Base-by-base conservation (phyloP, 2,797 vertebrate genomes). In the Pampus argenteus region DNA sequence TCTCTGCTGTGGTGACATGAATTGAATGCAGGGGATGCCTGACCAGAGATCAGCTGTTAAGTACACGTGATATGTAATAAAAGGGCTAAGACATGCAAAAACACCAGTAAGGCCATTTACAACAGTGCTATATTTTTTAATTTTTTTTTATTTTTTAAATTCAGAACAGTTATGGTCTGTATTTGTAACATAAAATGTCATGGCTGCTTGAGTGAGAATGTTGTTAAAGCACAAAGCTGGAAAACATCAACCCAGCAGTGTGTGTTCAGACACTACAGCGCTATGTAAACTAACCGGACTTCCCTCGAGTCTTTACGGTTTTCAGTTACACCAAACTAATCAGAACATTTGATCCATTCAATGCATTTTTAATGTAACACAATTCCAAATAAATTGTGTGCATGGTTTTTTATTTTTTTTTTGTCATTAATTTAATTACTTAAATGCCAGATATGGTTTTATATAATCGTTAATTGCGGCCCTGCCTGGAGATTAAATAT, bases 61-160 rank as follows among this genome's bases (percentile, higher is more conserved):
- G 1, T 17, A 7, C 34, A 36, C 38, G 4, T 31, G 9, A 50
- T 4, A 2, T 57, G 26, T 22, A 26, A 31, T 23, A 0, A 9
- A 40, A 36, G 29, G 31, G 26, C 25, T 29, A 10, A 34, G 64
- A 78, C 65, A 49, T 74, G 77, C 71, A 65, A 15, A 51, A 38
- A 42, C 5, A 15, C 51, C 3, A 0, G 36, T 54, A 23, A 54
- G 66, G 34, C 65, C 34, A 23, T 68, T 38, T 50, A 18, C 9
- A 50, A 4, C 58, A 15, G 18, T 58, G 20, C 4, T 31, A 8
- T 31, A 8, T 31, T 31, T 31, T 31, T 31, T n/a, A n/a, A 36
- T 36, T 3, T 36, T 36, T 36, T 7, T 36, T 36, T 42, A 14
- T 42, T 42, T 42, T 42, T 42, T n/a, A n/a, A 42, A 18, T 23